A percentile compares a stretch with the other conserved stretches of the same genome.
phyloP scores from a whole-genome alignment of 2,888 invertebrate genomes.

The Drosophila nr. medialis region DNA sequence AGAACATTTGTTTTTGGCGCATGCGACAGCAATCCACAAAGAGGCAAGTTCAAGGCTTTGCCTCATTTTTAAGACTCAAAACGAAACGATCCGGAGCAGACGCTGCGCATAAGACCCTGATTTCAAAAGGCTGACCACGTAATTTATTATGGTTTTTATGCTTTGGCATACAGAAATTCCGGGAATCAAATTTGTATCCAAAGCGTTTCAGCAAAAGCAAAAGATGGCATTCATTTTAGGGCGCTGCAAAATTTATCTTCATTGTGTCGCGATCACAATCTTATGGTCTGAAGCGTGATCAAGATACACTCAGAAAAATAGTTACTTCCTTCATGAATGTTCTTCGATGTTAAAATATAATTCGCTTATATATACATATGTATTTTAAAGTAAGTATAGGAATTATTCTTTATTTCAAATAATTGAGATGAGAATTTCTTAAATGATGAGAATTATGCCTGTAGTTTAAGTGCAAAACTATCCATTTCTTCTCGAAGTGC shows the following conservation, averaged over 20 bases:
- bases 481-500: neutral
- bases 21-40: constrained; percentile 4
- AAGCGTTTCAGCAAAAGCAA: constrained; percentile 12
- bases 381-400: too few species aligned
- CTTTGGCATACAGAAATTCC: constrained; percentile 52
- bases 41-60: constrained; percentile 51
- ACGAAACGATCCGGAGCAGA: constrained; percentile 27
- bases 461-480: neutral
- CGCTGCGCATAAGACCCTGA: constrained; percentile 16
- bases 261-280: constrained; percentile 40
- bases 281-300: constrained; percentile 51
- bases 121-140: constrained; percentile 23
- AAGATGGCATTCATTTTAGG: constrained; percentile 25
- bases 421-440: neutral
- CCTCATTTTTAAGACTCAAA: constrained; percentile 2
- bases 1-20: constrained; percentile 21
- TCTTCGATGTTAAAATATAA: neutral
- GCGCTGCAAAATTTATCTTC: constrained; percentile 55
- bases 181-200: constrained; percentile 62
- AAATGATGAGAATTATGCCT: neutral
- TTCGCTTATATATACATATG: neutral
- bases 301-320: constrained; percentile 26
- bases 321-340: neutral
- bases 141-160: constrained; percentile 47
- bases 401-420: neutral